Base-by-base conservation (phyloP, 2,797 vertebrate genomes). In the Ptychadena robeensis region DNA sequence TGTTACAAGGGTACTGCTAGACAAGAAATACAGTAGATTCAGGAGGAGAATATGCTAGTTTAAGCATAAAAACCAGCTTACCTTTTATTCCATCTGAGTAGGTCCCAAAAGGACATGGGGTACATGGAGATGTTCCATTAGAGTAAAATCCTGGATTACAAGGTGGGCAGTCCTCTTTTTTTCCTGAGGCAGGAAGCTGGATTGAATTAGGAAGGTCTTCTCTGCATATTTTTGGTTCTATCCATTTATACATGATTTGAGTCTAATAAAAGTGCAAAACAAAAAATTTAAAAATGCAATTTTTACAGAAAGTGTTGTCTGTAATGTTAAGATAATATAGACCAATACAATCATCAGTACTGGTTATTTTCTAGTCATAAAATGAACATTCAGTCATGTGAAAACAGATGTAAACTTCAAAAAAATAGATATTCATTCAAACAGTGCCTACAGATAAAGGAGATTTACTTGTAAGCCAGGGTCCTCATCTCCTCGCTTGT, bases 141-240 rank as follows among this genome's bases (percentile, higher is more conserved):
- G 95, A 98, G 89, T 96, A 97, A 92, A 97, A 99, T 74, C 98
- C 98, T 1, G 98, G 97, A 88, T 99, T 99, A 87, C 98, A 99
- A 7, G 98, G 98, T 0, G 98, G 97, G 80, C 98, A 99, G 27
- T 95, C 93, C 90, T 96, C 93, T 83, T 92, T 95, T 59, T 96
- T 92, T 69, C 96, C 97, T 88, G 96, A 96, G 81, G 95, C 93
- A 86, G 97, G 97, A 72, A 99, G 89, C 0, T 86, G 87, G 87
- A 94, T 87, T 0, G 97, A 95, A 82, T 92, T 90, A 0, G 90
- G 70, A n/a, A 95, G 88, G 30, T 93, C 93, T 35, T 97, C 97
- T 80, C 95, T 90, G 90, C 98, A 99, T 89, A 98, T 96, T 93
- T 96, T 96, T 6, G 98, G 97, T 86, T 97, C 94, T 59, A 98